Base-by-base conservation (phyloP, 2,113 vertebrate species). In the Limanda limanda region DNA sequence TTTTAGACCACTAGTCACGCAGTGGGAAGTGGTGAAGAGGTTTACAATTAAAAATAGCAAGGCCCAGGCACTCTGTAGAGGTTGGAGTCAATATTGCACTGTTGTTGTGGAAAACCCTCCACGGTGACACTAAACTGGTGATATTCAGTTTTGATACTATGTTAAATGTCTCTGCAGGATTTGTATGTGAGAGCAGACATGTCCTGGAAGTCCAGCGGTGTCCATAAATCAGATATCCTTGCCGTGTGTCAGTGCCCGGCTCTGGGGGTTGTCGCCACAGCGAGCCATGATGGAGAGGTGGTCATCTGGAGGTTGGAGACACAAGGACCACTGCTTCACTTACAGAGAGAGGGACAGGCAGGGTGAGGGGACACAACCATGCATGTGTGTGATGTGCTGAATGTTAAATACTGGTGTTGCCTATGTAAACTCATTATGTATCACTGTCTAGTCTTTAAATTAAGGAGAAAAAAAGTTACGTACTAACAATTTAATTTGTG, bases 281-380 rank as follows among this genome's bases (percentile, higher is more conserved):
- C 77, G 2, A 88, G 85, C 55, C 87, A 84, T 8, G 91, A 90
- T 74, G 93, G 89, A 52, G 89, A 94, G 64, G 74, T 92, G 25
- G 63, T 90, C 0, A 25, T 87, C 64, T 91, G 91, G 91, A 87
- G 78, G 42, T n/a, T 81, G 68, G 87, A 88, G 58, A 89, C 86
- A 0, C 88, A 89, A 69, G 68, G 72, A 35, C 76, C 84, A 0
- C 3, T 73, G n/a, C 48, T 82, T 5, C 76, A 76, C 64, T 74
- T 91, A 5, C 61, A 63, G 35, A 77, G 68, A 35, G 31, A 63
- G 2, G 56, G 56, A 11, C 25, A 52, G 4, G 35, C 64, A 55
- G 55, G 66, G 86, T 88, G 68, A 84, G 77, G 12, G 4, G 27
- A 18, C 5, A 3, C 23, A 48, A 4, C 15, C 1, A 3, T 45